Base-by-base conservation (phyloP, 1,140 invertebrate genomes). In the Brachionus asplanchnoidis region DNA sequence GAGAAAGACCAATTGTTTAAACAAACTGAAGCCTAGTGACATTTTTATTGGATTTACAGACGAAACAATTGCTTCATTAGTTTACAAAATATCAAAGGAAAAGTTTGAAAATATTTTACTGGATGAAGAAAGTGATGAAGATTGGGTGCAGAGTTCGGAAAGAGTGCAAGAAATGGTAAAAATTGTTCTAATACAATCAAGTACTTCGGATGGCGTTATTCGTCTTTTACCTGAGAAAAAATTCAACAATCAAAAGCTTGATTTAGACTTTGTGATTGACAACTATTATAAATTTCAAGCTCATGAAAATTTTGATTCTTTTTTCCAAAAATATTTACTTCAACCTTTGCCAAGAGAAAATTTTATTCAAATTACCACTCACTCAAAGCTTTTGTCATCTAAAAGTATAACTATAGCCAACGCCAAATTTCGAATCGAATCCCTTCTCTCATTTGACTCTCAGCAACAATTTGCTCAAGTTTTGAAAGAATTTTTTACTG, bases 1-100 rank as follows among this genome's bases (percentile, higher is more conserved):
- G 20, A 26, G 2, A 2, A 77, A 23, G 3, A 42, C 17, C 1
- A 75, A 14, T 14, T 28, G n/a, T n/a, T 20, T 23, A 42, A 14
- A 77, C 4, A 77, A 28, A 20, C 32, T 77, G 0, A 77, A 77
- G 42, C 73, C 73, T 0, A 77, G 73, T 50, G 73, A 77, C 26
- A 77, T 77, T 26, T 77, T 77, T 28, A 77, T 77, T 23, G 88
- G 88, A 23, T 88, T 86, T 83, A 87, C 88, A 86, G 85, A 86
- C 17, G 88, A 88, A 70, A 87, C 87, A n/a, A 79, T 86, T 2
- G 86, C 87, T 3, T 86, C 87, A 32, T 83, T 88, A 23, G 85
- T 88, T 42, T 77, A 87, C 11, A 85, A 88, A 65, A 85, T 87
- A 5, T 50, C 42, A 23, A 77, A 77, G 14, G 73, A 77, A 14